Conservation (phyloP, 1,140 invertebrate species). For the Lasioglossum albipes region DNA sequence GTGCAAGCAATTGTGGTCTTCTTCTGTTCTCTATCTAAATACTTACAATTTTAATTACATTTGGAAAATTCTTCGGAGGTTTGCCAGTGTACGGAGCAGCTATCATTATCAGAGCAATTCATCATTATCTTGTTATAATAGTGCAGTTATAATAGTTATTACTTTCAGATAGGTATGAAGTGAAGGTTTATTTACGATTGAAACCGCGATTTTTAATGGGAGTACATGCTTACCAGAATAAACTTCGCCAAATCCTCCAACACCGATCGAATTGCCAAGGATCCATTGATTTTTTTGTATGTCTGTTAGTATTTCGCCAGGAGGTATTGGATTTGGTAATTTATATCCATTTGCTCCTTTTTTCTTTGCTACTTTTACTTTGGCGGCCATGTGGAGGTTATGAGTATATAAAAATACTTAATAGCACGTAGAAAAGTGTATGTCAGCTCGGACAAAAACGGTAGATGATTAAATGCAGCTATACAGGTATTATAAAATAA, state of each 20-base stretch:
- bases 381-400: too few species aligned
- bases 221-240: constrained; percentile 83
- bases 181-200: background rate
- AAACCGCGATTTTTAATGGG: constrained; percentile 16
- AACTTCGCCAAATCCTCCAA: constrained; percentile 97
- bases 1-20: too few species aligned
- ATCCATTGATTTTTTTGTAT: constrained; percentile 88
- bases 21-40: constrained; percentile 1
- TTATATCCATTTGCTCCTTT: too few species aligned
- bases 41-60: constrained; percentile 91
- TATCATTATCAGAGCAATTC: constrained; percentile 56
- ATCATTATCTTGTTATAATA: background rate
- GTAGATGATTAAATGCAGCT: too few species aligned
- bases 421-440: too few species aligned
- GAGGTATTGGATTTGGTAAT: too few species aligned
- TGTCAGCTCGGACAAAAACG: too few species aligned
- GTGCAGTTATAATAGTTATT: background rate
- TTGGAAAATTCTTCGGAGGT: constrained; percentile 81
- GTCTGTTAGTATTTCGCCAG: constrained; percentile 78
- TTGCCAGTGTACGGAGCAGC: constrained; percentile 80
- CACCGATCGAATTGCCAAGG: constrained; percentile 91
- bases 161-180: background rate
- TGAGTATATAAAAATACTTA: too few species aligned
- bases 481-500: too few species aligned
- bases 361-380: too few species aligned